Evolutionary conservation across 2,113 vertebrate genomes (phyloP).

Genomic region (Mesocricetus auratus): DNA sequence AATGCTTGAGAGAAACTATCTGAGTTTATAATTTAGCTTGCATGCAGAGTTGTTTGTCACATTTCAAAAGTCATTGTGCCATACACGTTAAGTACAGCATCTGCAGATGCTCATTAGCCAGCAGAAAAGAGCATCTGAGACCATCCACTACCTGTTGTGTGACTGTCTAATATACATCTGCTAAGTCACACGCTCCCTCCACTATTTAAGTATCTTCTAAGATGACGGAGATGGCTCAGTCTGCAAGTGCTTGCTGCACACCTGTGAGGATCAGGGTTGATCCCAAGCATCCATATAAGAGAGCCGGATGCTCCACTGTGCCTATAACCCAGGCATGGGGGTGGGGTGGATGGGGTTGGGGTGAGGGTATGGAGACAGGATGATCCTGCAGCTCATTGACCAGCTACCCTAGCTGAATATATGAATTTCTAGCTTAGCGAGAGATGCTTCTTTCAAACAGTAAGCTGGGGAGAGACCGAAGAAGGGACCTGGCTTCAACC

Average conservation of each 20-base stretch:
- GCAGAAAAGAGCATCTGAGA: slow-evolving; percentile 22
- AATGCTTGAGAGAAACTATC: not conserved
- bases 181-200: slow-evolving; percentile 34
- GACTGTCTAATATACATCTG: not conserved
- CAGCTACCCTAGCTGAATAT: not conserved
- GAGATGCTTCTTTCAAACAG: not conserved
- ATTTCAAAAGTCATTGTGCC: slow-evolving; percentile 43
- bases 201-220: slow-evolving; percentile 33
- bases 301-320: not conserved
- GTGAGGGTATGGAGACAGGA: not conserved
- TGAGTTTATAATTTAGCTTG: not conserved
- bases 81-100: slow-evolving; percentile 12
- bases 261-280: not conserved
- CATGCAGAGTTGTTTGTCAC: slow-evolving; percentile 36
- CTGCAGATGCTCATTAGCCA: slow-evolving; percentile 38
- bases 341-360: not conserved
- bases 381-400: no score
- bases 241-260: not conserved
- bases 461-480: not conserved
- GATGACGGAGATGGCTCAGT: not conserved
- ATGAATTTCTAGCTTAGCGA: not conserved
- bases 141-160: slow-evolving; percentile 11
- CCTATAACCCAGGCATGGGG: not conserved
- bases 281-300: not conserved
- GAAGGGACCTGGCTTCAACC: not conserved